Evolutionary conservation across 1,140 invertebrate genomes (phyloP).

Genomic region (Coelopa frigida): DNA sequence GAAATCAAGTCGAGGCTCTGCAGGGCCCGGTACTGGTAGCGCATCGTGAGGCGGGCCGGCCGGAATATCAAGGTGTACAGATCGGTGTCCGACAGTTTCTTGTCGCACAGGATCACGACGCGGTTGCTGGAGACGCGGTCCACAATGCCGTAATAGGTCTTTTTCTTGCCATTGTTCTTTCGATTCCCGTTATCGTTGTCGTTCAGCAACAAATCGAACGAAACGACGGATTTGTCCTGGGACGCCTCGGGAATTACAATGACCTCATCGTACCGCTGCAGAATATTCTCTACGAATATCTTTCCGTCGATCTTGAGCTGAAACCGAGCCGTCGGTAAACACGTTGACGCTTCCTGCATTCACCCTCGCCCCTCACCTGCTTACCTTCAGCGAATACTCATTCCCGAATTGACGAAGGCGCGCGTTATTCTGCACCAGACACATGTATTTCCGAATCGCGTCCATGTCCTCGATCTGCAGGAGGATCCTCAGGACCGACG

Average conservation of each 20-base stretch:
- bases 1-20: too few relatives aligned
- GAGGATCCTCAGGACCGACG: constrained; percentile 20
- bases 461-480: constrained; percentile 36
- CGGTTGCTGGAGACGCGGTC: constrained; percentile 25
- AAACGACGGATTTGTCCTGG: background rate
- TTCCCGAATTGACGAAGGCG: constrained; percentile 28
- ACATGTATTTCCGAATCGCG: constrained; percentile 22
- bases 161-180: constrained; percentile 18
- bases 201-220: background rate
- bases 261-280: constrained; percentile 31
- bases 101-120: constrained; percentile 28
- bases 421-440: constrained; percentile 26
- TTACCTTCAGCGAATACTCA: constrained; percentile 28
- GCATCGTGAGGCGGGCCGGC: constrained; percentile 25
- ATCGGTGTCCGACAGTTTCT: constrained; percentile 22
- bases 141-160: constrained; percentile 29
- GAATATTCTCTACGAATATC: constrained; percentile 25
- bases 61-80: constrained; percentile 28
- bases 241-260: constrained; percentile 24
- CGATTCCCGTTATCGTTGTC: constrained; percentile 1
- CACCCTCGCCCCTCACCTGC: too few relatives aligned
- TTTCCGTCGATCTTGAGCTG: constrained; percentile 14
- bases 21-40: constrained; percentile 35
- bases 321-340: too few relatives aligned
- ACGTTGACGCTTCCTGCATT: too few relatives aligned